phyloP scores from a whole-genome alignment of 2,113 vertebrate species.

The Nothobranchius kuhntae region DNA sequence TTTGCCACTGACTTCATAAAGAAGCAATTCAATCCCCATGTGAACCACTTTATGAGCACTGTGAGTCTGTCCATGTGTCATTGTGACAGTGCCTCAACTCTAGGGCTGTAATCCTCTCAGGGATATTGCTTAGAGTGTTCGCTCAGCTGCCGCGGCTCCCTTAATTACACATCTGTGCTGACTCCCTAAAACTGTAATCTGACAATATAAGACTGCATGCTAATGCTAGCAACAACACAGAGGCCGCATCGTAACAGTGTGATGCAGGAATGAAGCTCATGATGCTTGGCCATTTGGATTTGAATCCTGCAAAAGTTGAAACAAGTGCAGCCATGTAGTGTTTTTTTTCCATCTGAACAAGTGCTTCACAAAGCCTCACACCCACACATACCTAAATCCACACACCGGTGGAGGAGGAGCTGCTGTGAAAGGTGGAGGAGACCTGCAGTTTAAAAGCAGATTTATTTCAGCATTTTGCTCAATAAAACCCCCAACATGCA shows the following conservation, averaged over 20 bases:
- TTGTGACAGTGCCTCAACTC: slow-evolving; percentile 57
- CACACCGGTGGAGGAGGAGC: slow-evolving; percentile 35
- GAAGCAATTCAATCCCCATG: slow-evolving; percentile 6
- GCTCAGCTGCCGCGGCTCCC: slow-evolving; percentile 54
- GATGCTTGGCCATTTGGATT: slow-evolving; percentile 17
- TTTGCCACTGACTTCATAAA: slow-evolving; percentile 26
- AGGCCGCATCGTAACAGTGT: neutral
- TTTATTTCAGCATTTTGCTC: slow-evolving; percentile 35
- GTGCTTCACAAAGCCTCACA: slow-evolving; percentile 45
- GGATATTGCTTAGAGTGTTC: slow-evolving; percentile 63
- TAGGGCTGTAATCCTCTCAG: slow-evolving; percentile 60
- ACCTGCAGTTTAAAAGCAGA: slow-evolving; percentile 35
- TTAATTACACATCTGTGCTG: slow-evolving; percentile 74
- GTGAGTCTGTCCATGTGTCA: slow-evolving; percentile 9
- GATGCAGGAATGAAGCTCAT: slow-evolving; percentile 8
- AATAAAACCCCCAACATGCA: slow-evolving; percentile 7
- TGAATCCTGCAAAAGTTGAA: neutral
- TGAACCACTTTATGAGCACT: slow-evolving; percentile 27
- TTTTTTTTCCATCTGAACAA: slow-evolving; percentile 29
- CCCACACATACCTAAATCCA: slow-evolving; percentile 61
- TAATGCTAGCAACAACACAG: slow-evolving; percentile 40
- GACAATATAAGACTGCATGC: slow-evolving; percentile 56
- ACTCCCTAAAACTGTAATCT: slow-evolving; percentile 64
- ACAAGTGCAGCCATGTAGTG: slow-evolving; percentile 8
- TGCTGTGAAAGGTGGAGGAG: slow-evolving; percentile 35